These are phyloP conservation scores for Struthio camelus DNA, from an alignment of 2,113 vertebrate genomes.

Conservation along the genomic window DNA sequence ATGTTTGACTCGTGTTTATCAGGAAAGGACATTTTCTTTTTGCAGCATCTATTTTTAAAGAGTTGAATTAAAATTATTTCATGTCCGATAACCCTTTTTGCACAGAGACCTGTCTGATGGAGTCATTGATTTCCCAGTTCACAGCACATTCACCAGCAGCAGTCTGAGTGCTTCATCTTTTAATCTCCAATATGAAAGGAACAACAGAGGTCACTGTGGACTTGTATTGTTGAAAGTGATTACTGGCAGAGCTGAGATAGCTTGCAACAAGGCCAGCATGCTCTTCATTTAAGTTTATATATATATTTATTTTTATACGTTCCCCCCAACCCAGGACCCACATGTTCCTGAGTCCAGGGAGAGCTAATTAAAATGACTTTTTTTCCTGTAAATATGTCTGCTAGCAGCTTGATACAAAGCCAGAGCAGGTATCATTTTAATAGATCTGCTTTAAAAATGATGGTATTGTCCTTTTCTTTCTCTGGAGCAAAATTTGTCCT, in stretches of 20 bases:
- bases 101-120: neutral
- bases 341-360: neutral
- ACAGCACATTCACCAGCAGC: neutral
- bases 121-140: constrained; percentile 29
- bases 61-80: constrained; percentile 26
- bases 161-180: neutral
- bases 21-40: neutral
- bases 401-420: neutral
- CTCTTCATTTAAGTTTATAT: constrained; percentile 39
- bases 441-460: neutral
- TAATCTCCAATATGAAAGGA: constrained; percentile 53
- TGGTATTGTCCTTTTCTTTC: neutral
- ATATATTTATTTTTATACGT: constrained; percentile 36
- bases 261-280: neutral
- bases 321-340: neutral
- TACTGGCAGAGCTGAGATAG: neutral
- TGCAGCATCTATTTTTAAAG: neutral
- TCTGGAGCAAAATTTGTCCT: neutral
- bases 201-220: constrained; percentile 63
- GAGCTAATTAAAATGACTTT: constrained; percentile 56
- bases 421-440: neutral
- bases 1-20: neutral
- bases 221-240: constrained; percentile 33
- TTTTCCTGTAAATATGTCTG: constrained; percentile 10
- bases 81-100: neutral